phyloP scores from a whole-genome alignment of 2,888 invertebrate genomes.

The Himalopsyche anomala region DNA sequence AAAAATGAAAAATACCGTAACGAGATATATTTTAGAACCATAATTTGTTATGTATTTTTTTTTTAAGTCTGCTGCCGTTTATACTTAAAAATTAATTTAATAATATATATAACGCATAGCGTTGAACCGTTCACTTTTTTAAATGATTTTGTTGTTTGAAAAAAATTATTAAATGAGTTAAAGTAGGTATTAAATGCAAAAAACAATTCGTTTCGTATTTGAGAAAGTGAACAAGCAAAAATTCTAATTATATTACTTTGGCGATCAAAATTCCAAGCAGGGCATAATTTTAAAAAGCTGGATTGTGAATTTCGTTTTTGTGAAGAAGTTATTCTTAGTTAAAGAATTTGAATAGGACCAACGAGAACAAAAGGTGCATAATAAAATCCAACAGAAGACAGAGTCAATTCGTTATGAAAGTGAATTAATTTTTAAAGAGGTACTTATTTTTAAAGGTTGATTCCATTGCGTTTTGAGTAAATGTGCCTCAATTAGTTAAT shows the following conservation, averaged over 20 bases:
- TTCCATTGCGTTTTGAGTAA: background rate
- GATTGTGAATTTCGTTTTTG: constrained; percentile 27
- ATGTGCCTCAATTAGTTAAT: no score
- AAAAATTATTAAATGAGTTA: background rate
- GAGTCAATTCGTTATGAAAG: background rate
- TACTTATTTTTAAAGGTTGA: background rate
- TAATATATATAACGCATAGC: no score
- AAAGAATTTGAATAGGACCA: constrained; percentile 25
- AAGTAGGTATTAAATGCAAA: background rate
- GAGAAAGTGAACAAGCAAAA: background rate
- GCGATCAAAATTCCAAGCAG: constrained; percentile 3
- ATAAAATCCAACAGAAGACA: background rate
- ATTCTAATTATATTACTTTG: background rate
- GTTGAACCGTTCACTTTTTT: no score
- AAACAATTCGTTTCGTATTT: background rate
- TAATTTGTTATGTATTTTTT: no score
- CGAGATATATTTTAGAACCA: no score
- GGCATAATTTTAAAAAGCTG: constrained; percentile 10
- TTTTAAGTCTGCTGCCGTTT: no score
- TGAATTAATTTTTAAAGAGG: background rate
- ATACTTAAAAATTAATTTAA: no score
- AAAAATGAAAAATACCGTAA: no score
- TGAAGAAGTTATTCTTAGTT: constrained; percentile 29
- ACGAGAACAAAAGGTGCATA: constrained; percentile 37
- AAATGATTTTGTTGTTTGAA: background rate